Evolutionary conservation across 2,113 vertebrate species (phyloP).

Genomic region (Pithys albifrons): DNA sequence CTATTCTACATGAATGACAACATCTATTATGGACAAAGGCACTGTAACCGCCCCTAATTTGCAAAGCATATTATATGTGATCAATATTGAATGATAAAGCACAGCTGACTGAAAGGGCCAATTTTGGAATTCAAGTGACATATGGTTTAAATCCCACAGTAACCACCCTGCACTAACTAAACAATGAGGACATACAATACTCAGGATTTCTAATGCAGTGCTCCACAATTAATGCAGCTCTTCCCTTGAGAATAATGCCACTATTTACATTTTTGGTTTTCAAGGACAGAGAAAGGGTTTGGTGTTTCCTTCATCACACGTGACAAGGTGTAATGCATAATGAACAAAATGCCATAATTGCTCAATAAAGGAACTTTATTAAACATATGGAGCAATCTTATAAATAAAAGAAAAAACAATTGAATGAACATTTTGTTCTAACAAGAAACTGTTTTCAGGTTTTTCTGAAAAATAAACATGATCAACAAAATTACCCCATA

Average conservation of each 20-base stretch:
- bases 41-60: constrained; percentile 73
- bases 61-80: constrained; percentile 69
- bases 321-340: constrained; percentile 72
- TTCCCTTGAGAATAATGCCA: constrained; percentile 32
- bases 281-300: constrained; percentile 44
- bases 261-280: constrained; percentile 71
- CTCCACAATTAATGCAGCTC: constrained; percentile 56
- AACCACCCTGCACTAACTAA: neutral
- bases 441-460: constrained; percentile 36
- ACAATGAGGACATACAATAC: constrained; percentile 56
- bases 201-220: constrained; percentile 44
- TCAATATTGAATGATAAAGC: constrained; percentile 57
- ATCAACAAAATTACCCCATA: neutral
- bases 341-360: constrained; percentile 75
- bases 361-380: constrained; percentile 74
- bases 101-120: constrained; percentile 48
- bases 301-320: constrained; percentile 58
- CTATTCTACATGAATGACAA: constrained; percentile 65
- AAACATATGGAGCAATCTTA: constrained; percentile 64
- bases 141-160: constrained; percentile 69
- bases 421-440: constrained; percentile 57
- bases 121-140: constrained; percentile 64
- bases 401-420: neutral
- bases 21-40: constrained; percentile 62
- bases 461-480: constrained; percentile 37